These are phyloP conservation scores for Mormyrus iriodes DNA, from an alignment of 2,113 vertebrate species.

Conservation along the genomic window DNA sequence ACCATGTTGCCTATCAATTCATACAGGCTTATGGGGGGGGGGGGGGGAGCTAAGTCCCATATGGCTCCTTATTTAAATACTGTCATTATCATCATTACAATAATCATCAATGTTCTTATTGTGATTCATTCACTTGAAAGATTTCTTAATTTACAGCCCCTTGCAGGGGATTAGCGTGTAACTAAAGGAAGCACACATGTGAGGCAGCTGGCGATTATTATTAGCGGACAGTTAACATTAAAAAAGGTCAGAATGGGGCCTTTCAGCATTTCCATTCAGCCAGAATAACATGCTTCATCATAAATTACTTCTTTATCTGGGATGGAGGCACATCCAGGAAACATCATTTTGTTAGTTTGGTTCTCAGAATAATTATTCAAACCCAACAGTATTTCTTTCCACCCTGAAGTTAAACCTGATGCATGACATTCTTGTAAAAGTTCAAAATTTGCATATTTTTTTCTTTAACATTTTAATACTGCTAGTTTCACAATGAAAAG, in stretches of 20 bases:
- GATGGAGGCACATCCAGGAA: neutral
- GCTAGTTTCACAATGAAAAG: neutral
- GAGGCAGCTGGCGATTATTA: neutral
- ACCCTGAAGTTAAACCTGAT: neutral
- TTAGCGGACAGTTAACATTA: neutral
- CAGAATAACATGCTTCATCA: neutral
- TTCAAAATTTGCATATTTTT: neutral
- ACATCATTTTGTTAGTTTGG: neutral
- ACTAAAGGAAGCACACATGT: neutral
- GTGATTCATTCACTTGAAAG: constrained; percentile 29
- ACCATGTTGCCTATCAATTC: constrained; percentile 24
- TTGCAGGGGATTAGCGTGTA: neutral
- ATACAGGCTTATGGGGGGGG: constrained; percentile 27
- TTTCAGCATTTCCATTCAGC: neutral
- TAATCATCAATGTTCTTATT: constrained; percentile 40
- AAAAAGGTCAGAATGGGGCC: neutral
- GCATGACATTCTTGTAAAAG: neutral
- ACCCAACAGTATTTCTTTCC: neutral
- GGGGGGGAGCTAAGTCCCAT: constrained; percentile 35
- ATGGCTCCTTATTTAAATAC: constrained; percentile 29
- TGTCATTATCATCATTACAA: constrained; percentile 32
- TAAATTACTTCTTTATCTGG: neutral
- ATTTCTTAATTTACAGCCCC: constrained; percentile 11
- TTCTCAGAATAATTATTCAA: neutral
- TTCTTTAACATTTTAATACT: neutral